Evolutionary conservation across 1,140 invertebrate species (phyloP), one percentile per base, ranked within the genome.

Genomic region (Halotydeus destructor): DNA sequence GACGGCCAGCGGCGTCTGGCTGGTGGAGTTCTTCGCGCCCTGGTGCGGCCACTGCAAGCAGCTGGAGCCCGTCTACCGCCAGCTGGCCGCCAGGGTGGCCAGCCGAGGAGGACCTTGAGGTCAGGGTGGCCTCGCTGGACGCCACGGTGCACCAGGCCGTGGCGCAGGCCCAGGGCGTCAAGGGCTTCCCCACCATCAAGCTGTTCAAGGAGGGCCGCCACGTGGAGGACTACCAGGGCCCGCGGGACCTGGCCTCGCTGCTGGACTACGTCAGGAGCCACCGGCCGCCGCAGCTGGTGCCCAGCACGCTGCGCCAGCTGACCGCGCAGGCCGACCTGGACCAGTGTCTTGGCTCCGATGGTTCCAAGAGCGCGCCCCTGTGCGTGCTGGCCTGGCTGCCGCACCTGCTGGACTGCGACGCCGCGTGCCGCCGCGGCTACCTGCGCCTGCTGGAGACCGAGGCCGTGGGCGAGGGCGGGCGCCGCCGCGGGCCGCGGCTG

Each of bases 41-140:
- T 97, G 91, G 89, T 93, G 85, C 65, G 84, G 84, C 23, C 91
- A 98, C 63, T 98, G 93, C 64, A 93, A 97, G 63, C 89, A 82
- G 56, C 65, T 98, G 11, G 86, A 78, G 35, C 91, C 91, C 0
- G 76, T 89, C 49, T 97, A 86, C 86, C 78, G 76, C 14, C 72
- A 77, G 56, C 93, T 93, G 27, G 93, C 94, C 30, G 72, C 75
- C 21, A 75, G 91, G n/a, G n/a, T n/a, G n/a, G n/a, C n/a, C n/a
- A 57, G 66, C 98, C 1, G 93, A 93, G 63, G 91, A 89, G 19
- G 78, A 83, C 63, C 76, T 65, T 48, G 49, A 72, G 66, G 69
- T 93, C 3, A 94, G 94, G 67, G 57, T 99, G 14, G 93, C 89
- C 45, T 86, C 89, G 28, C 54, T 98, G 0, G 94, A 99, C 69